Conservation (phyloP, 2,888 invertebrate species). For the Phaonia tiefii region DNA sequence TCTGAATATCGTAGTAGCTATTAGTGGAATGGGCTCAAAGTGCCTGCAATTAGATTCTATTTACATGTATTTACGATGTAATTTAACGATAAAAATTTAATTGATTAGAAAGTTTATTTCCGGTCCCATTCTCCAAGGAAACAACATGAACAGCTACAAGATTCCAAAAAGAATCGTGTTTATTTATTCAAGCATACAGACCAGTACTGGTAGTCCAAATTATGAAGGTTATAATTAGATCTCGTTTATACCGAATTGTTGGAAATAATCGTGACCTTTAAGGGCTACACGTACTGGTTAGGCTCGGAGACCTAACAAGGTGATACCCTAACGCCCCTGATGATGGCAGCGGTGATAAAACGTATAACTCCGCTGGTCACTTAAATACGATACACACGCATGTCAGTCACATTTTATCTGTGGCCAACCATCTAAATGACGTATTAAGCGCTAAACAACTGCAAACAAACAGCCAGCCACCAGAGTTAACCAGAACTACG, state of each 20-base stretch:
- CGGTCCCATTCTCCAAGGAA: constrained; percentile 47
- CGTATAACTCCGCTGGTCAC: background rate
- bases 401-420: constrained; percentile 74
- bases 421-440: constrained; percentile 80
- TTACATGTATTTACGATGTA: constrained; percentile 74
- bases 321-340: background rate
- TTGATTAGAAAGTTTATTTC: constrained; percentile 74
- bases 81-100: constrained; percentile 71
- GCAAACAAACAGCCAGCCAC: constrained; percentile 68
- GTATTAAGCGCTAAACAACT: constrained; percentile 80
- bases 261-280: constrained; percentile 52
- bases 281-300: background rate
- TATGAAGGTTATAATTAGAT: constrained; percentile 54
- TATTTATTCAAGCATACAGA: constrained; percentile 64
- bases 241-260: constrained; percentile 58
- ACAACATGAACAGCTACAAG: background rate
- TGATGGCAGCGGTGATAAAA: background rate
- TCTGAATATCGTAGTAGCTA: constrained; percentile 46
- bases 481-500: constrained; percentile 14
- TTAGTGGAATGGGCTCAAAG: constrained; percentile 15
- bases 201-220: too few relatives aligned
- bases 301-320: constrained; percentile 31
- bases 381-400: constrained; percentile 36
- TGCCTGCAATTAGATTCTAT: constrained; percentile 66
- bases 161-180: constrained; percentile 36